Percentiles rank a stretch among this genome's conserved stretches.
These are phyloP conservation scores for Vanacampus margaritifer DNA, from an alignment of 2,113 vertebrate species.

Conservation along the genomic window DNA sequence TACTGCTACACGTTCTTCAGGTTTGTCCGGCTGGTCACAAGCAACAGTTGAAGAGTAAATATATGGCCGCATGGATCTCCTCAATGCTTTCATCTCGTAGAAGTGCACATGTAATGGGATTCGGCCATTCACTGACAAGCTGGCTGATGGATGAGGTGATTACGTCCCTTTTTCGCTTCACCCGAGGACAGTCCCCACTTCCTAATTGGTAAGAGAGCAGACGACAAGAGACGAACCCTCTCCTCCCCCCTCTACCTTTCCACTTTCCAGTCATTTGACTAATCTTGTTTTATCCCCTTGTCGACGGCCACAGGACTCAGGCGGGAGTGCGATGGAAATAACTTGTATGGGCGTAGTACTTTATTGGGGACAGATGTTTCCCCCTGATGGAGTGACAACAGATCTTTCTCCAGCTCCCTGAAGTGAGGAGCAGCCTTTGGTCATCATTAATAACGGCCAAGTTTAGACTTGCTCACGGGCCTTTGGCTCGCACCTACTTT, in stretches of 20 bases:
- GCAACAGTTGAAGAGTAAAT: slow-evolving; percentile 8
- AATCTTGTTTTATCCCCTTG: slow-evolving; percentile 66
- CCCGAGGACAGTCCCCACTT: slow-evolving; percentile 51
- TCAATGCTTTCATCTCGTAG: not conserved
- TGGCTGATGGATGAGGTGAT: slow-evolving; percentile 62
- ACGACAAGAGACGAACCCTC: slow-evolving; percentile 36
- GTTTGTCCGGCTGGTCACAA: not conserved
- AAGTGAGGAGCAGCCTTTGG: slow-evolving; percentile 51
- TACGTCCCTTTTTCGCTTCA: slow-evolving; percentile 43
- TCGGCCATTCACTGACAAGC: slow-evolving; percentile 45
- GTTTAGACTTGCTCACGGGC: slow-evolving; percentile 40
- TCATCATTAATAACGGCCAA: slow-evolving; percentile 53
- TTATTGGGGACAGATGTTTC: slow-evolving; percentile 72
- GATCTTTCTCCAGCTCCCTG: slow-evolving; percentile 62
- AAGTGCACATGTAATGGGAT: slow-evolving; percentile 43
- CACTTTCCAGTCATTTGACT: slow-evolving; percentile 65
- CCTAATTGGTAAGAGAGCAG: slow-evolving; percentile 59
- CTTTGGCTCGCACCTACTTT: slow-evolving; percentile 25
- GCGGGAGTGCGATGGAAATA: slow-evolving; percentile 56
- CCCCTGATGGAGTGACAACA: slow-evolving; percentile 60
- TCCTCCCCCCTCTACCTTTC: slow-evolving; percentile 24
- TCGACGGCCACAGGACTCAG: slow-evolving; percentile 50
- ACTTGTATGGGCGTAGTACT: slow-evolving; percentile 59
- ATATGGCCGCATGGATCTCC: not conserved
- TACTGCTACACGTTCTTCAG: not conserved